Evolutionary conservation across 2,888 invertebrate species (phyloP).

Genomic region (Microchrysa polita): DNA sequence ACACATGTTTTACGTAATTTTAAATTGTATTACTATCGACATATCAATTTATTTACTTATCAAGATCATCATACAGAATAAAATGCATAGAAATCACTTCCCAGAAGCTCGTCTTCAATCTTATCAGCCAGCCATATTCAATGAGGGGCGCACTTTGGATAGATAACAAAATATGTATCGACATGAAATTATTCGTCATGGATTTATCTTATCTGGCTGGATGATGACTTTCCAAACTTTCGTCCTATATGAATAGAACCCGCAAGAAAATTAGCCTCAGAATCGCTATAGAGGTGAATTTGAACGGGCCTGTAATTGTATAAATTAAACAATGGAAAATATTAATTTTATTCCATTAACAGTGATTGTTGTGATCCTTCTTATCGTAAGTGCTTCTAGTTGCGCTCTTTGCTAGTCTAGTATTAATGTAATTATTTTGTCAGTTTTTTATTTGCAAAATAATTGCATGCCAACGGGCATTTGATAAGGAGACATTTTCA

Average conservation of each 20-base stretch:
- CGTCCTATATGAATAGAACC: slow-evolving; percentile 4
- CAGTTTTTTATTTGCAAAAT: slow-evolving; percentile 25
- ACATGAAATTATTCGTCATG: background rate
- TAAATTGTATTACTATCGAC: too few species aligned
- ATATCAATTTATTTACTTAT: too few species aligned
- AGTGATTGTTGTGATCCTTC: background rate
- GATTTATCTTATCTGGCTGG: slow-evolving; percentile 22
- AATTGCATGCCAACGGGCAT: slow-evolving; percentile 4
- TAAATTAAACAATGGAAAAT: background rate
- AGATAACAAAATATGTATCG: background rate
- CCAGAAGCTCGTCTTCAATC: too few species aligned
- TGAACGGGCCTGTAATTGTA: background rate
- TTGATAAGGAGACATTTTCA: slow-evolving; percentile 9
- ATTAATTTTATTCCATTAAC: background rate
- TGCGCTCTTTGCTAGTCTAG: background rate
- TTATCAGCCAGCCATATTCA: too few species aligned
- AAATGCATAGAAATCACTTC: too few species aligned
- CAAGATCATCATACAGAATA: too few species aligned
- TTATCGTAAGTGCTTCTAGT: background rate
- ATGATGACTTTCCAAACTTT: background rate
- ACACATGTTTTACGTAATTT: too few species aligned
- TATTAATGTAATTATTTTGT: background rate
- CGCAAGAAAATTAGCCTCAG: background rate
- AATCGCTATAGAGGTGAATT: background rate
- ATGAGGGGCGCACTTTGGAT: too few species aligned